A percentile compares a stretch with the other conserved stretches of the same genome.
Evolutionary conservation across 92 coral and sea anemone species (phyloP).

Genomic region (Heteractis magnifica): DNA sequence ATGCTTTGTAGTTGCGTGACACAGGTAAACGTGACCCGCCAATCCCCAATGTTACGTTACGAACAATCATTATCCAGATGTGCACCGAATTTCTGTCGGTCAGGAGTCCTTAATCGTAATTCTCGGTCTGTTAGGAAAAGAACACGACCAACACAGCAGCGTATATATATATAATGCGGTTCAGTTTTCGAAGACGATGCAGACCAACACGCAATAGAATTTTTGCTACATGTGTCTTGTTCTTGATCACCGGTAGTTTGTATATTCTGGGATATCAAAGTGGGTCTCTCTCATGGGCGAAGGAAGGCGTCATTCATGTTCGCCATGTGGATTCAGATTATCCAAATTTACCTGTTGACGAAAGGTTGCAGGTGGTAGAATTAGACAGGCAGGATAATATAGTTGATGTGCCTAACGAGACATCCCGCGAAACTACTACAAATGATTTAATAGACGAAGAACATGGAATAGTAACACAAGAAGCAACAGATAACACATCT

Average conservation of each 20-base stretch:
- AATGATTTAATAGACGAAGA: neutral
- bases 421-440: neutral
- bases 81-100: neutral
- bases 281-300: neutral
- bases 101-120: neutral
- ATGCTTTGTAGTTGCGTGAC: neutral
- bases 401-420: neutral
- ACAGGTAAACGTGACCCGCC: neutral
- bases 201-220: neutral
- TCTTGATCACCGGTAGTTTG: neutral
- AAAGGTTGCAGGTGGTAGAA: neutral
- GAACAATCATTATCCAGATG: neutral
- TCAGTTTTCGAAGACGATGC: neutral
- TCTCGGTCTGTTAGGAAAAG: no score
- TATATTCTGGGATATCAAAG: neutral
- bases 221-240: neutral
- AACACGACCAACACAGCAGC: no score
- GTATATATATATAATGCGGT: no score
- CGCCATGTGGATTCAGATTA: neutral
- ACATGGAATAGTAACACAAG: neutral
- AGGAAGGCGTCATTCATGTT: neutral
- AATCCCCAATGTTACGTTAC: neutral
- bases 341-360: no score
- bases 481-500: neutral
- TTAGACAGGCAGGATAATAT: neutral